phyloP scores from a whole-genome alignment of 2,888 invertebrate species.

The Oxycera nigricornis region DNA sequence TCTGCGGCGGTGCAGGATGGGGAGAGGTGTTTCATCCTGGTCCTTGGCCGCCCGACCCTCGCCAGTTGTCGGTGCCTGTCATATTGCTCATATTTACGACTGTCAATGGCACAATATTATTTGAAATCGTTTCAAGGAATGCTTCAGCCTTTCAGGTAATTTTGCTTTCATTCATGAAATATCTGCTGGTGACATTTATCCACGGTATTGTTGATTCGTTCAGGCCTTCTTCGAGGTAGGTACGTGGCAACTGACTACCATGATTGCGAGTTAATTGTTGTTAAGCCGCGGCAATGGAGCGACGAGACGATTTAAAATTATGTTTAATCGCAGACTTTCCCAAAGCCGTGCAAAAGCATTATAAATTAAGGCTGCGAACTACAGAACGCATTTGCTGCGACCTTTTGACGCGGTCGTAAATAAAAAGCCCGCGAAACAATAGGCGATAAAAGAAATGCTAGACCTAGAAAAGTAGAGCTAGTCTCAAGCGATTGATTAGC shows the following conservation, averaged over 20 bases:
- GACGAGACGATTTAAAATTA: neutral
- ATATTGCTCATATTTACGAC: constrained; percentile 28
- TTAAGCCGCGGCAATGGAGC: neutral
- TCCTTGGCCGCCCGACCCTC: neutral
- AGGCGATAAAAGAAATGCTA: too few relatives aligned
- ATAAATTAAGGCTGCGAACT: too few relatives aligned
- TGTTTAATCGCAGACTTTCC: neutral
- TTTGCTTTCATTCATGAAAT: constrained; percentile 14
- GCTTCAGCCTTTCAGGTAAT: constrained; percentile 3
- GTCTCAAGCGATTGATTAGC: too few relatives aligned
- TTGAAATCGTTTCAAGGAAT: constrained; percentile 31
- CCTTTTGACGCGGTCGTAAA: too few relatives aligned
- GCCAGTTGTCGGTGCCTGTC: neutral
- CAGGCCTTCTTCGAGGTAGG: neutral
- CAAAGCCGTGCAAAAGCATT: too few relatives aligned
- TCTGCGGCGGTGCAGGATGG: neutral
- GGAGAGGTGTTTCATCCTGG: neutral
- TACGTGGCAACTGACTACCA: neutral
- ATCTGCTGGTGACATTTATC: constrained; percentile 19
- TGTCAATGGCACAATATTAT: constrained; percentile 30
- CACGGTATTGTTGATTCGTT: constrained; percentile 15
- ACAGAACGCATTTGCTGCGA: too few relatives aligned
- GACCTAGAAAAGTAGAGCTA: too few relatives aligned
- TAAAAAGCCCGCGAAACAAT: too few relatives aligned
- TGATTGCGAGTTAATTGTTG: neutral